Evolutionary conservation across 2,888 invertebrate genomes (phyloP), one percentile per base, ranked within the genome.

Genomic region (Papilio protenor): DNA sequence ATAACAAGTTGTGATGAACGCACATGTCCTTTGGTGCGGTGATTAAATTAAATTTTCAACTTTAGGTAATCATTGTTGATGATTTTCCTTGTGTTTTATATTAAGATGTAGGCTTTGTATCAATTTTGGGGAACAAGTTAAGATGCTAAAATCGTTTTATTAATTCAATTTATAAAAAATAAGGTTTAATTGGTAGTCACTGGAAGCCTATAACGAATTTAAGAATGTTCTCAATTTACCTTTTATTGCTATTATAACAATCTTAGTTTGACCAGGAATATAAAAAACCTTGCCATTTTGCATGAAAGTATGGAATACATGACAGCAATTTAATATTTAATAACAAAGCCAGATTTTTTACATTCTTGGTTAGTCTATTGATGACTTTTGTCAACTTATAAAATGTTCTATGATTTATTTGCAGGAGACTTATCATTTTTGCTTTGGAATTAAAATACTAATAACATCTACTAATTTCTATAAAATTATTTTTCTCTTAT

Each of bases 401-500:
- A 61, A 61, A 10, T 27, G 16, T 33, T 64, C 10, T 40, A 66
- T n/a, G 40, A 11, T 66, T 40, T 14, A 66, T 66, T 66, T 40
- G n/a, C n/a, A 40, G 21, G 16, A 27, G 12, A 16, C n/a, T 66
- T 69, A 12, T 69, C 18, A 18, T 45, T 33, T 64, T 69, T 64
- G 40, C 45, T 45, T 69, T 45, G 21, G 14, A 12, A 69, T 21
- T 45, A 45, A 21, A 40, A 27, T 14, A 23, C 55, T 55, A 59
- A 59, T 66, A 69, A 69, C n/a, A 21, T 4, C 47, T 47, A 72
- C 21, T 75, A 40, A 21, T 77, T 45, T n/a, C 59, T 59, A 59
- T 40, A 59, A 49, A 49, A 61, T 59, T 70, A 59, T 61, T 70
- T 78, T 66, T 23, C 52, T 45, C 45, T 23, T 78, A 55, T 70